Evolutionary conservation across 2,113 vertebrate genomes (phyloP), one percentile per base, ranked within the genome.

Genomic region (Rhynchomys soricoides): DNA sequence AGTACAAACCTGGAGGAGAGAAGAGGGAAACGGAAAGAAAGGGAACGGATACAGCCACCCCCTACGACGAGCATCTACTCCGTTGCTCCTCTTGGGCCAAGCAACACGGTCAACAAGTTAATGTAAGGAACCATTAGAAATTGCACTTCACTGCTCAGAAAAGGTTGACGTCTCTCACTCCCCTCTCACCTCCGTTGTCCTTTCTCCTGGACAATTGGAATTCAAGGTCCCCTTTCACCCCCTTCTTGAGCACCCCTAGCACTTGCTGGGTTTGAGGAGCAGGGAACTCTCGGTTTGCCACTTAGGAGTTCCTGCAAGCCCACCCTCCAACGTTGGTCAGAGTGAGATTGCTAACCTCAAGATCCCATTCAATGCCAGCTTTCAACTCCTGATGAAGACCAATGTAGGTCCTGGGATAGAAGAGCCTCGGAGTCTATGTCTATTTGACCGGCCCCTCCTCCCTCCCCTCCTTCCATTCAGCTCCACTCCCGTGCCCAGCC

Each of bases 191-290:
- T 48, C 62, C 4, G 0, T 8, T 64, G 31, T 55, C 48, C 78
- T n/a, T 85, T 96, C 31, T 40, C 86, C 68, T 43, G 85, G 79
- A 92, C 37, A 22, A 15, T 16, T 93, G 87, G 50, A 86, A n/a
- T 7, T 75, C 50, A 40, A 77, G 55, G 37, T 29, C 71, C n/a
- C 40, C 24, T 52, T 52, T 70, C 52, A 79, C 52, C 12, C 7
- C 40, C 21, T 88, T 66, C 7, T 64, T 75, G 50, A 4, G n/a
- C 13, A 68, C 24, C 43, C 24, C 43, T 55, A 94, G 55, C 59
- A 55, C 43, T 91, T 57, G 16, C 68, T 57, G 79, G 64, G 68
- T 26, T 82, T 82, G 43, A 71, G 45, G 31, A 82, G n/a, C 31
- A 29, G 11, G 8, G 64, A 88, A n/a, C 7, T 93, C 62, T 29